Evolutionary conservation across 92 coral and sea anemone species (phyloP), one percentile per base, ranked within the genome.

Genomic region (Chrysogorgia sp.): DNA sequence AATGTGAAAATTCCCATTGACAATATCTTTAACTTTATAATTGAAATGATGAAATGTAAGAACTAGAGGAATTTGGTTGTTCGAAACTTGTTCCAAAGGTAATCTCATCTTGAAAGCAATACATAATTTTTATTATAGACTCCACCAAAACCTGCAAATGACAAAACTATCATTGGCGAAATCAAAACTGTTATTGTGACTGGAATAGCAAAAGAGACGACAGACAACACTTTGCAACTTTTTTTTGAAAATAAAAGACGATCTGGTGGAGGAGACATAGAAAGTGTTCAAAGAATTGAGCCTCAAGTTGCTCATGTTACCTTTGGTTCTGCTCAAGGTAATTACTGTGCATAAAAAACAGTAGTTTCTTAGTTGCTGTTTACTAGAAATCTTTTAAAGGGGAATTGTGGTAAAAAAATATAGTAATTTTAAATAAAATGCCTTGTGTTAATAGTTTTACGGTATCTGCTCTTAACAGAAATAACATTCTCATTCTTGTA

Each of bases 221-320:
- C 87, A 2, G 67, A 84, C 32, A 90, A 86, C 49, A 49, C 91
- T 2, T 33, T 90, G 40, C 1, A 24, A 12, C 70, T 65, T 57
- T 90, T 84, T 81, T 79, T 90, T 61, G 97, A 92, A 70, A 89
- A 89, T 71, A 67, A 69, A 7, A 77, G 85, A 68, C 90, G 97
- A 30, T 84, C 97, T n/a, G 89, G 91, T 20, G 97, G 93, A 8
- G 97, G 97, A 22, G 92, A 89, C 29, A 71, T 87, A 26, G 87
- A 76, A 63, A 81, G 82, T 12, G 22, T 71, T 3, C 71, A 64
- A 34, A 22, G 20, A 57, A n/a, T 45, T 37, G 71, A 69, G 14
- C 57, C 34, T 1, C 84, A 82, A 21, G 32, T 32, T 29, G 97
- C 97, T 30, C 61, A 79, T 19, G 81, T 92, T 19, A 92, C 93